Evolutionary conservation across 2,113 vertebrate genomes (phyloP), one percentile per base, ranked within the genome.

Genomic region (Centropus bengalensis): DNA sequence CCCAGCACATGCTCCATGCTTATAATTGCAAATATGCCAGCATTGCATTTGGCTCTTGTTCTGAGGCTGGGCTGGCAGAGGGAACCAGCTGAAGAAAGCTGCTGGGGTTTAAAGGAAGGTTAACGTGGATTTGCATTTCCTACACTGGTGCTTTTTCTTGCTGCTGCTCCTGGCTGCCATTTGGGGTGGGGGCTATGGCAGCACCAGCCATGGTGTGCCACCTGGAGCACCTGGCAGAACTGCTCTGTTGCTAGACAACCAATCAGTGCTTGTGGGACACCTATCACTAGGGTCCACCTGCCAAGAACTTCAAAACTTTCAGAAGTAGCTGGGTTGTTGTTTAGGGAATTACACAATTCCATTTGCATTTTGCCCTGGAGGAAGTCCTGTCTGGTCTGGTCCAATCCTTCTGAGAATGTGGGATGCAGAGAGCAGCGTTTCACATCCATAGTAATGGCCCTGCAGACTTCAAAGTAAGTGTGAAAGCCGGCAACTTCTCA

Each of bases 1-100:
- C 20, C 2, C 0, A 0, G 54, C 28, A 42, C 30, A 7, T 38
- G 58, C 64, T 69, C n/a, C 7, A 2, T 89, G 33, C 28, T 54
- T 0, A 0, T 22, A 27, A 6, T 44, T 32, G 63, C 59, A 47
- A 21, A 47, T 27, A 23, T 0, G 2, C 16, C 1, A 2, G 59
- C 3, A 1, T 13, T 52, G 26, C 3, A 1, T 49, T 28, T 45
- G 28, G 32, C 40, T 32, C 23, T 44, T 14, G 23, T 66, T 86
- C 77, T 32, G 22, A 23, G 59, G 26, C 40, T 56, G 76, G 20
- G 22, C 63, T 55, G 52, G 76, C 49, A 44, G 78, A 64, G 58
- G 23, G 45, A 92, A 60, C 20, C 20, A 16, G 56, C 52, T 56
- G 44, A 26, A 45, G 49, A 56, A n/a, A 36, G 68, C 73, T 66